Percentiles rank a stretch among this genome's conserved stretches.
These are phyloP conservation scores for Choloepus hoffmanni DNA, from an alignment of 2,113 vertebrate species.

Conservation along the genomic window DNA sequence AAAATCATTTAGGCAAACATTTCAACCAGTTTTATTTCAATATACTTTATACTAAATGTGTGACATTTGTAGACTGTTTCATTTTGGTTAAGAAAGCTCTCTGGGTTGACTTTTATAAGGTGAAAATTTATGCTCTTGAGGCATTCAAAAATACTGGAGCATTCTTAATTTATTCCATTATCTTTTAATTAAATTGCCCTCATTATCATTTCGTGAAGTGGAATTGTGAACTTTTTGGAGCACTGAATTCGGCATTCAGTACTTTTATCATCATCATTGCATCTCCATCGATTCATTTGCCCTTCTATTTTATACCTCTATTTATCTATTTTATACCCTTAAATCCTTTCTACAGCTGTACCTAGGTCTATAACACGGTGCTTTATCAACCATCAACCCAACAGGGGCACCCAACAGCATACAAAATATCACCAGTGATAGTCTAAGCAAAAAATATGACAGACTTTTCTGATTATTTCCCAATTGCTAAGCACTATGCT, in stretches of 20 bases:
- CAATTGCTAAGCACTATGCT: neutral
- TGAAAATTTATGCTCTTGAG: slow-evolving; percentile 68
- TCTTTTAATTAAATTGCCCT: slow-evolving; percentile 81
- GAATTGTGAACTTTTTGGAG: slow-evolving; percentile 67
- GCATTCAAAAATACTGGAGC: slow-evolving; percentile 61
- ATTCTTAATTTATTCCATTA: slow-evolving; percentile 80
- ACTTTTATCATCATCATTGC: slow-evolving; percentile 33
- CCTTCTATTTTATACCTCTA: neutral
- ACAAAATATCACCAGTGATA: neutral
- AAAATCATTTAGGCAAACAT: slow-evolving; percentile 68
- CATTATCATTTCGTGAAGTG: slow-evolving; percentile 65
- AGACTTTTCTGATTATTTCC: neutral
- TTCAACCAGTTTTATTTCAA: slow-evolving; percentile 59
- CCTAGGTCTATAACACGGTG: neutral
- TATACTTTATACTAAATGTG: slow-evolving; percentile 55
- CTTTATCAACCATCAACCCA: neutral
- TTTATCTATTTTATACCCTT: neutral
- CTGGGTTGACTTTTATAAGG: slow-evolving; percentile 58
- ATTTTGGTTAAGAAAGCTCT: slow-evolving; percentile 65
- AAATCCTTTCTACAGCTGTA: slow-evolving; percentile 1
- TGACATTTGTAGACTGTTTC: slow-evolving; percentile 67
- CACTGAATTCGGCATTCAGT: slow-evolving; percentile 49
- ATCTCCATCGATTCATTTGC: slow-evolving; percentile 54
- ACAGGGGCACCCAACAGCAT: neutral
- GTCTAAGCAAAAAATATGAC: neutral